Percentiles rank a stretch among this genome's conserved stretches.
Conservation (phyloP, 2,113 vertebrate genomes). For the Micronisus gabar region DNA sequence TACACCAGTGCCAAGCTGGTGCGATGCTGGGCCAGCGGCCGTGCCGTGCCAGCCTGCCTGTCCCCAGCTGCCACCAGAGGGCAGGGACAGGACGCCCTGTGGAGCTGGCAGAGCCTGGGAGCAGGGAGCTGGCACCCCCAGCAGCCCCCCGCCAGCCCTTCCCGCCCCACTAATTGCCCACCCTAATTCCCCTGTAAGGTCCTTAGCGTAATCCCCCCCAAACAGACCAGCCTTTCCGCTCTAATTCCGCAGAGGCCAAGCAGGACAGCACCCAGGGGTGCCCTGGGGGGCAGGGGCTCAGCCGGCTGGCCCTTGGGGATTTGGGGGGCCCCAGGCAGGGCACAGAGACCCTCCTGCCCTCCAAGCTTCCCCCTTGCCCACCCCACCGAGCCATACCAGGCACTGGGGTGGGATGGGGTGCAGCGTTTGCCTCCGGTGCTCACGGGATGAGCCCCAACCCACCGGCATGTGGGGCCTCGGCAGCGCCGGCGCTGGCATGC, state of each 20-base stretch:
- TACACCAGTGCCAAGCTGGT: neutral
- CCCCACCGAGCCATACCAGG: neutral
- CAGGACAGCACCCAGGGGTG: neutral
- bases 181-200: neutral
- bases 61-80: conserved; percentile 31
- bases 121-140: neutral
- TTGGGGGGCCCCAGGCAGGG: neutral
- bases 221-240: neutral
- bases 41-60: neutral
- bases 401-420: accelerated
- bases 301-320: neutral
- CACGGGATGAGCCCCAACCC: neutral
- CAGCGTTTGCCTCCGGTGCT: neutral
- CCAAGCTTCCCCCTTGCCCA: neutral
- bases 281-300: neutral
- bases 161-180: neutral
- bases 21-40: accelerated
- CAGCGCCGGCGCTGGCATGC: neutral
- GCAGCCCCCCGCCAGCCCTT: neutral
- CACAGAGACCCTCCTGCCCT: neutral
- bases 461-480: neutral
- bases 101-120: neutral
- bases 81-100: neutral
- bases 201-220: neutral
- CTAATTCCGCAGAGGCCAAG: neutral